These are phyloP conservation scores for Petrolisthes cinctipes DNA, from an alignment of 2,888 invertebrate species.

Conservation along the genomic window DNA sequence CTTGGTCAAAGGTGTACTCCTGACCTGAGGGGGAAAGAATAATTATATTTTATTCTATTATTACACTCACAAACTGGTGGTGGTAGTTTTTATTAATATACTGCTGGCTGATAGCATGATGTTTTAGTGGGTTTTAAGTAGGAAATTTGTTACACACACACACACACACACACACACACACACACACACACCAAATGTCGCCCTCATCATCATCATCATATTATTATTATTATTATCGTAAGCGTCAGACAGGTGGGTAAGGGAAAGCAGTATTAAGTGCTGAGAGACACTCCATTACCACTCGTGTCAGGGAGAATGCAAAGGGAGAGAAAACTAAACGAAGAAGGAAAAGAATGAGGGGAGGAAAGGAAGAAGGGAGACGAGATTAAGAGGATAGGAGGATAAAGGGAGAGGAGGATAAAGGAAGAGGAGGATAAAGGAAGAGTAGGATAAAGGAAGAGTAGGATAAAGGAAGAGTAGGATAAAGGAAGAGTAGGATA, in stretches of 20 bases:
- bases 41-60: background rate
- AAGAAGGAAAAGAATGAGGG: background rate
- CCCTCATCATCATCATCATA: background rate
- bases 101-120: too few relatives aligned
- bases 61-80: background rate
- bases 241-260: background rate
- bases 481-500: background rate
- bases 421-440: background rate
- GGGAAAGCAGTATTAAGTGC: background rate
- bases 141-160: too few relatives aligned
- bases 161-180: too few relatives aligned
- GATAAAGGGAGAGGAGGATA: background rate
- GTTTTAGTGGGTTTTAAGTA: too few relatives aligned
- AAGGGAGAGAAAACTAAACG: background rate
- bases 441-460: background rate
- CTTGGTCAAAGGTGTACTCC: slow-evolving; percentile 60
- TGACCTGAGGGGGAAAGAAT: slow-evolving; percentile 33
- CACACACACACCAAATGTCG: too few relatives aligned
- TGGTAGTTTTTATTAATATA: background rate
- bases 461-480: too few relatives aligned
- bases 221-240: background rate
- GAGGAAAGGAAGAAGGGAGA: background rate
- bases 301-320: background rate
- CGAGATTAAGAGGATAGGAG: slow-evolving; percentile 1
- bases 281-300: background rate